Evolutionary conservation across 2,888 invertebrate species (phyloP), one percentile per base, ranked within the genome.

Genomic region (Endomychus coccineus): DNA sequence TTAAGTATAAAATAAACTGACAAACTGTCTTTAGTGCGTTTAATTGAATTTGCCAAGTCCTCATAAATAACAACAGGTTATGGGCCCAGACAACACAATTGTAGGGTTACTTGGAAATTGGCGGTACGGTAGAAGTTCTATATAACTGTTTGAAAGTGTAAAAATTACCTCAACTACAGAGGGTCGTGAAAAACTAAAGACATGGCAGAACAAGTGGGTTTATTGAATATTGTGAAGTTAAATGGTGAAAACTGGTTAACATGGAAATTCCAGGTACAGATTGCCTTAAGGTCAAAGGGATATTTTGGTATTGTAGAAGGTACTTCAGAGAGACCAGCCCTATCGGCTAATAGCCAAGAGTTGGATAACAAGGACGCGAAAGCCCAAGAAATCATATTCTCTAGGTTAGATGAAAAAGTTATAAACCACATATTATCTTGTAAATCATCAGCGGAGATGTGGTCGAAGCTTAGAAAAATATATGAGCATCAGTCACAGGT

Each of bases 391-490:
- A 32, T 32, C n/a, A 24, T 32, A 23, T 22, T 23, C 5, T 23
- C 32, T 16, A 32, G 32, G 23, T 23, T 32, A 14, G 32, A 32
- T 2, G 32, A 32, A 11, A 24, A 22, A n/a, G 23, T 23, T 6
- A 32, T 23, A 2, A 32, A 14, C 6, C 32, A 23, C 12, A 23
- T 32, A 10, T 23, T 32, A 11, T n/a, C 32, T 21, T 32, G 32
- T 16, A 23, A 23, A 21, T 16, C 32, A 7, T 32, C 32, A 33
- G n/a, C 25, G 15, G 25, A 34, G 27, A 34, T 34, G 27, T 34
- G 28, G 5, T 4, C 7, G 5, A 27, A 34, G 9, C 21, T 34
- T 19, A 27, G 21, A 13, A 19, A 15, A 7, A 27, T 27, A 9
- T 27, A 34, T 17, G 34, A 27, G 21, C 27, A 34, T 21, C 16